Conservation (phyloP, 2,888 invertebrate genomes). For the Pogonocherus hispidulus region DNA sequence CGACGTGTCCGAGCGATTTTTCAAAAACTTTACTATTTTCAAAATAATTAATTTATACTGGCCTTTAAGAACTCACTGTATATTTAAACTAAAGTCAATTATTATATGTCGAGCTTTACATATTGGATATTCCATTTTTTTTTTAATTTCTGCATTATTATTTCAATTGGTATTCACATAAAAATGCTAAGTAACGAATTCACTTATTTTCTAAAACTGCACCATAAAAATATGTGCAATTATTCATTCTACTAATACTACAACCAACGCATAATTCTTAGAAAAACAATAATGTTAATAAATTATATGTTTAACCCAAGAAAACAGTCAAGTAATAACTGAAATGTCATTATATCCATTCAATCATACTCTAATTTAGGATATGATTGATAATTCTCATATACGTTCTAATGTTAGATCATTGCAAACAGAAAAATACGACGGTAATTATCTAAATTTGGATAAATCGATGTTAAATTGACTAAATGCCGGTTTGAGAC, state of each 20-base stretch:
- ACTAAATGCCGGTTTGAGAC: not conserved
- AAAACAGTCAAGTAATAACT: not conserved
- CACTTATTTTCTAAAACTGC: not conserved
- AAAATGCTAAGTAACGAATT: too few relatives aligned
- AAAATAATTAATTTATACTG: too few relatives aligned
- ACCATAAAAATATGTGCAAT: not conserved
- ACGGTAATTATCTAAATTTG: not conserved
- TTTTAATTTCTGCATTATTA: too few relatives aligned
- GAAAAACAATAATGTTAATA: not conserved
- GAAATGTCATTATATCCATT: not conserved
- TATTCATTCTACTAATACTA: not conserved
- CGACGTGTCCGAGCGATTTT: too few relatives aligned
- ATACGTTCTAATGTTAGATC: not conserved
- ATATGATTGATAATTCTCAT: not conserved
- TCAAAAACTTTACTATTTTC: too few relatives aligned
- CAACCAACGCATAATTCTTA: not conserved
- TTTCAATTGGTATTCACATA: too few relatives aligned
- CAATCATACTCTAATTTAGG: not conserved
- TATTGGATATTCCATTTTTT: too few relatives aligned
- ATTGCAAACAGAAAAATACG: too few relatives aligned
- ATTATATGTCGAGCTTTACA: too few relatives aligned
- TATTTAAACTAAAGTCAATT: too few relatives aligned
- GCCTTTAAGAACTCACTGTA: too few relatives aligned
- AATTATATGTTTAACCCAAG: not conserved
- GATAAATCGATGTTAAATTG: not conserved